These are phyloP conservation scores for Helicoverpa assulta DNA, from an alignment of 2,888 invertebrate species.

Conservation along the genomic window DNA sequence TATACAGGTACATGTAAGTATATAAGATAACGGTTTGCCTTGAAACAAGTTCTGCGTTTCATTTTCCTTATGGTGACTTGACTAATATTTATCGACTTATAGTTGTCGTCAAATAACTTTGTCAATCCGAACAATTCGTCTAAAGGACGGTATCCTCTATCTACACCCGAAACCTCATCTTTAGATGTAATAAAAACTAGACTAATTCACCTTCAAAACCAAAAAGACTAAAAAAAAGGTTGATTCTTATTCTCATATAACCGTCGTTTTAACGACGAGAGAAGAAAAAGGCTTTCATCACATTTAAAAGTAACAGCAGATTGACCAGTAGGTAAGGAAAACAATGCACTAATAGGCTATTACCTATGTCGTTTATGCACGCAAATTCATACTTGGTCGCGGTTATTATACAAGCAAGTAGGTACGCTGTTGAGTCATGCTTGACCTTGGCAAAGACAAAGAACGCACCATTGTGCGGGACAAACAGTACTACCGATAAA, in stretches of 20 bases:
- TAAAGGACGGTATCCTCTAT: too few species aligned
- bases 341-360: slow-evolving; percentile 36
- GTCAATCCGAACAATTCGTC: too few species aligned
- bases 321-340: slow-evolving; percentile 16
- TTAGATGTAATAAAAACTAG: too few species aligned
- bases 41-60: slow-evolving; percentile 52
- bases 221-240: too few species aligned
- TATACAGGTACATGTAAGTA: slow-evolving; percentile 16
- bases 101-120: too few species aligned
- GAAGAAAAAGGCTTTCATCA: background rate
- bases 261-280: too few species aligned
- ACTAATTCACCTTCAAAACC: too few species aligned
- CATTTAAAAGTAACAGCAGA: slow-evolving; percentile 3
- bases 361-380: slow-evolving; percentile 37
- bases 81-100: slow-evolving; percentile 6
- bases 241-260: too few species aligned
- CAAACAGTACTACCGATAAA: slow-evolving; percentile 81
- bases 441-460: slow-evolving; percentile 87
- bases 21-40: slow-evolving; percentile 58
- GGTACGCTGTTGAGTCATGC: slow-evolving; percentile 66
- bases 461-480: slow-evolving; percentile 77
- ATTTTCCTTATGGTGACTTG: slow-evolving; percentile 54
- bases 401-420: slow-evolving; percentile 53
- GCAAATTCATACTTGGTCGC: slow-evolving; percentile 51
- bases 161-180: too few species aligned